Evolutionary conservation across 2,113 vertebrate genomes (phyloP).

Genomic region (Oophaga pumilio): DNA sequence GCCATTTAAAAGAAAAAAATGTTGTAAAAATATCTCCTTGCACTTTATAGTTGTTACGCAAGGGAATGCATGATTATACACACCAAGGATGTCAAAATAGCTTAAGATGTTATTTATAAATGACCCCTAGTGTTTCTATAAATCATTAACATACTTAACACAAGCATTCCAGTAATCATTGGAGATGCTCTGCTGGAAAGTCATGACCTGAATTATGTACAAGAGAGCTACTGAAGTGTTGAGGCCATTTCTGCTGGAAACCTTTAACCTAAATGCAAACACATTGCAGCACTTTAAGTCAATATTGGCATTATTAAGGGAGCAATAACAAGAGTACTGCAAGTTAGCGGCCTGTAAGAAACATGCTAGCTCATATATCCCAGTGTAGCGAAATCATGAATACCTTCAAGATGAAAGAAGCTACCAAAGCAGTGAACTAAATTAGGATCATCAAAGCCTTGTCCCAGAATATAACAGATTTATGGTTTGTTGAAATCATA

Average conservation of each 20-base stretch:
- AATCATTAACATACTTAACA: neutral
- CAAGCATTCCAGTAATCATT: neutral
- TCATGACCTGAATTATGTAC: neutral
- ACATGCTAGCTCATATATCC: neutral
- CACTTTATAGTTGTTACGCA: neutral
- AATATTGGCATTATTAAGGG: neutral
- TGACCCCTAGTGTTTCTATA: neutral
- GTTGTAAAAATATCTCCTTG: neutral
- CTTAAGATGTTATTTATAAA: neutral
- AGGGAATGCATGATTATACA: no score
- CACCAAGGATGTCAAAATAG: neutral
- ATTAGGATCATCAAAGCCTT: conserved; percentile 23
- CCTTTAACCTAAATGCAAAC: neutral
- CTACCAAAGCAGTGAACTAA: neutral
- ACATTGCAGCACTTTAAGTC: neutral
- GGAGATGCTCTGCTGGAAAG: neutral
- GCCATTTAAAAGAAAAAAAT: neutral
- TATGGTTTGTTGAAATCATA: conserved; percentile 44
- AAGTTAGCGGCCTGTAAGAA: neutral
- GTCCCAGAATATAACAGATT: conserved; percentile 39
- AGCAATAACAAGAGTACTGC: neutral
- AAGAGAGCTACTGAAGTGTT: neutral
- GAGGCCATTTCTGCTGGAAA: neutral
- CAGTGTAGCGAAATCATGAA: neutral
- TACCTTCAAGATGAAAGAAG: conserved; percentile 3